Evolutionary conservation across 2,888 invertebrate genomes (phyloP).

Genomic region (Ischnus inquisitorius): DNA sequence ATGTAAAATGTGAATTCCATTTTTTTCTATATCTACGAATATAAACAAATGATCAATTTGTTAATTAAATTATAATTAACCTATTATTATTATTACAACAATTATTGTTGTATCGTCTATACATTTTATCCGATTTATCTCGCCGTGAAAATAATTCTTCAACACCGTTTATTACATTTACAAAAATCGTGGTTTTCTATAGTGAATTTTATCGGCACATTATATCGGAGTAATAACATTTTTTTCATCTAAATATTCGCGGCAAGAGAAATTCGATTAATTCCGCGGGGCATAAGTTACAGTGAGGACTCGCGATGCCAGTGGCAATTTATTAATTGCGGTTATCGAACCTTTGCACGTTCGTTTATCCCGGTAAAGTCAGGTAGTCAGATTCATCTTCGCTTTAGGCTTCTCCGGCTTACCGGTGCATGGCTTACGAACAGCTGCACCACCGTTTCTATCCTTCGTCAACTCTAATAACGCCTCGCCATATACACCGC

Average conservation of each 20-base stretch:
- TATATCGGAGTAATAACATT: too few relatives aligned
- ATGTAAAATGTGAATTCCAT: not conserved
- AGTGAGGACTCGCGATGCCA: not conserved
- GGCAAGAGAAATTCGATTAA: not conserved
- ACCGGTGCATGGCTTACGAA: not conserved
- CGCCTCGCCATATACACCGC: slow-evolving; percentile 35
- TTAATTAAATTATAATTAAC: too few relatives aligned
- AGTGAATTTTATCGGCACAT: too few relatives aligned
- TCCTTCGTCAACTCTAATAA: slow-evolving; percentile 41
- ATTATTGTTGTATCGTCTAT: too few relatives aligned
- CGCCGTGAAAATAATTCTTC: too few relatives aligned
- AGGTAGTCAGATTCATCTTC: not conserved
- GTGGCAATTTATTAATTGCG: not conserved
- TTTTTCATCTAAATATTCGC: not conserved
- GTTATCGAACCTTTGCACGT: not conserved
- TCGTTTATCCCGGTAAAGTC: not conserved
- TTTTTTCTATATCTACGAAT: too few relatives aligned
- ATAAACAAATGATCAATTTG: too few relatives aligned
- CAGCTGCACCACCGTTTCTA: slow-evolving; percentile 27
- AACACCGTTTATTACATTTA: too few relatives aligned
- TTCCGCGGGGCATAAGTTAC: not conserved
- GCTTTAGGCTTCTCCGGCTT: not conserved
- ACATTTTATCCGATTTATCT: too few relatives aligned
- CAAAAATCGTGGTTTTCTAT: too few relatives aligned
- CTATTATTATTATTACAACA: too few relatives aligned